phyloP scores from a whole-genome alignment of 2,888 invertebrate genomes.

The Himalopsyche japonica region DNA sequence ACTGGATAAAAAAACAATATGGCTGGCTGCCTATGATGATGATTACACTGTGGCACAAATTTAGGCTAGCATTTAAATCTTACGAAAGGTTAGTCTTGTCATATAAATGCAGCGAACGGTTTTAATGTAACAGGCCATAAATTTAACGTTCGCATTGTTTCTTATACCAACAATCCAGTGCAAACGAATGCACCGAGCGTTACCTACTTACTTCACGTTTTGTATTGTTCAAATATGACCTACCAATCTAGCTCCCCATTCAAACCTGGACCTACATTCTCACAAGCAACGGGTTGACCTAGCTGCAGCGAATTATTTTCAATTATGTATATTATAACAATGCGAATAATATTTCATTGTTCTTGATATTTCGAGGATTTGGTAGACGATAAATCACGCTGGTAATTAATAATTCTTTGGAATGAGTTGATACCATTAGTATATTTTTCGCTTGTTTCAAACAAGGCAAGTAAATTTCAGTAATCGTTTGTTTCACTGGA shows the following conservation, averaged over 20 bases:
- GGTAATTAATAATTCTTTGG: too few species aligned
- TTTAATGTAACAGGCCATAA: not conserved
- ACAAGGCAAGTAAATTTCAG: too few species aligned
- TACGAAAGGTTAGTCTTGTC: not conserved
- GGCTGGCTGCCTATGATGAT: too few species aligned
- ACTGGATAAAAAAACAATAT: too few species aligned
- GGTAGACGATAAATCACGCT: too few species aligned
- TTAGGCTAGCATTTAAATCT: not conserved
- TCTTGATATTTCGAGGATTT: not conserved
- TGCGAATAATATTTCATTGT: not conserved
- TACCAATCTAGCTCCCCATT: not conserved
- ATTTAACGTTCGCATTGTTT: not conserved
- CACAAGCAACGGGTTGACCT: not conserved
- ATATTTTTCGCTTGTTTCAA: too few species aligned
- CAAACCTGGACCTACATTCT: not conserved
- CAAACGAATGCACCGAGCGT: not conserved
- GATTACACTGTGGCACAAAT: not conserved
- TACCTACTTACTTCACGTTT: not conserved
- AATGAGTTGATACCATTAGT: too few species aligned
- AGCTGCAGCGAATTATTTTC: not conserved
- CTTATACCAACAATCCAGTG: not conserved
- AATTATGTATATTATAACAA: not conserved
- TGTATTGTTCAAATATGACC: not conserved
- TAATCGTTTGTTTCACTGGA: too few species aligned
- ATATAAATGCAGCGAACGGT: not conserved